phyloP scores from a whole-genome alignment of 1,140 invertebrate species.

The Apis florea region DNA sequence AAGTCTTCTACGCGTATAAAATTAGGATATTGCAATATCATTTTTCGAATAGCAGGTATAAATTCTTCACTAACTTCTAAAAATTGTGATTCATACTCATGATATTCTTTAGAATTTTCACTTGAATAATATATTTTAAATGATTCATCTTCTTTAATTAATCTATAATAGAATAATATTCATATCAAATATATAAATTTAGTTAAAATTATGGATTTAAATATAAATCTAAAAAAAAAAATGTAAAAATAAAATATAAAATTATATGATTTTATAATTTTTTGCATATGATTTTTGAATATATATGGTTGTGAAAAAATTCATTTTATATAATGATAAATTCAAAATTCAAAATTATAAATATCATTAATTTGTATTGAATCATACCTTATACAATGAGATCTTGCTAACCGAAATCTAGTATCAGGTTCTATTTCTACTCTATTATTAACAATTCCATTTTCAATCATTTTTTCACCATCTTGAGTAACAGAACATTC shows the following conservation, averaged over 20 bases:
- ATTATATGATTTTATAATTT: too few relatives aligned
- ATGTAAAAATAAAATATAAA: too few relatives aligned
- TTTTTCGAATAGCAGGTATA: slow-evolving; percentile 85
- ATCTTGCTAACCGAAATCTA: slow-evolving; percentile 85
- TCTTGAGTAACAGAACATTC: slow-evolving; percentile 85
- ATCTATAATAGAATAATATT: slow-evolving; percentile 70
- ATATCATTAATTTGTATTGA: too few relatives aligned
- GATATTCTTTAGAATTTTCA: slow-evolving; percentile 92
- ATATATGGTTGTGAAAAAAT: too few relatives aligned
- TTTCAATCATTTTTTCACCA: slow-evolving; percentile 84
- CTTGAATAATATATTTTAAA: slow-evolving; percentile 88
- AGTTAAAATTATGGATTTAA: too few relatives aligned
- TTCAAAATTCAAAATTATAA: background rate
- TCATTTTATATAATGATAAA: too few relatives aligned
- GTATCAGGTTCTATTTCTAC: slow-evolving; percentile 86
- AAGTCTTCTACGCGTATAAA: slow-evolving; percentile 87
- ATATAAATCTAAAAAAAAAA: too few relatives aligned
- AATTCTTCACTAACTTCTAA: slow-evolving; percentile 86
- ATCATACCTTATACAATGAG: slow-evolving; percentile 84
- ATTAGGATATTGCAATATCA: slow-evolving; percentile 88
- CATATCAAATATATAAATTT: too few relatives aligned
- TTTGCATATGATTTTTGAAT: background rate
- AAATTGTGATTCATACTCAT: slow-evolving; percentile 89
- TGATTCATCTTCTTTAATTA: slow-evolving; percentile 83
- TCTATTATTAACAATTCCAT: slow-evolving; percentile 83